Evolutionary conservation across 23 tunicate genomes (phyloP).

Genomic region (Ascidia mentula): DNA sequence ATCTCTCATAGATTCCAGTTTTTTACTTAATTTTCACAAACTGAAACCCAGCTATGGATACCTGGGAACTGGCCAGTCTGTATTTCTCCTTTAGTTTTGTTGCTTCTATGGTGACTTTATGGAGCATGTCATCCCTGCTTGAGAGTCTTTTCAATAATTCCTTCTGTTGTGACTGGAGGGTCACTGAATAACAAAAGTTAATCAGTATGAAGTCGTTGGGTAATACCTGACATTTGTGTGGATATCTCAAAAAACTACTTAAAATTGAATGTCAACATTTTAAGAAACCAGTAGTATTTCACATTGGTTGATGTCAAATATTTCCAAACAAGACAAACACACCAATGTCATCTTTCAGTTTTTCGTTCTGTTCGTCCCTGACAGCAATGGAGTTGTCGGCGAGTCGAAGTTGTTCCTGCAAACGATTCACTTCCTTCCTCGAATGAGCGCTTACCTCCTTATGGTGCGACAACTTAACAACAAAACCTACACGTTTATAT

Average conservation of each 20-base stretch:
- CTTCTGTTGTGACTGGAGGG: constrained; percentile 73
- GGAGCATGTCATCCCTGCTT: constrained; percentile 89
- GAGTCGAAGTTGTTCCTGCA: constrained; percentile 46
- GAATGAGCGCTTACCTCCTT: constrained; percentile 41
- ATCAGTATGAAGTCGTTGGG: too few relatives aligned
- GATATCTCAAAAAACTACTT: too few relatives aligned
- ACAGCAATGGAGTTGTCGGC: constrained; percentile 30
- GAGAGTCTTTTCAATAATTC: constrained; percentile 70
- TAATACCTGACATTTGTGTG: too few relatives aligned
- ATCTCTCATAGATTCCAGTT: too few relatives aligned
- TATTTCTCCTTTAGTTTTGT: constrained; percentile 88
- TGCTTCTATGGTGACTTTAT: constrained; percentile 92
- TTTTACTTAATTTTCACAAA: too few relatives aligned
- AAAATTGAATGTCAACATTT: too few relatives aligned
- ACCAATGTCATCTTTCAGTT: constrained; percentile 61
- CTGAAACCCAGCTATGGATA: too few relatives aligned
- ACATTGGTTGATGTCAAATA: too few relatives aligned
- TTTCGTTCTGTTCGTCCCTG: constrained; percentile 42
- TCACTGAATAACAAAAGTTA: constrained; percentile 17
- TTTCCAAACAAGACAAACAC: too few relatives aligned
- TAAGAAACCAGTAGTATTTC: too few relatives aligned
- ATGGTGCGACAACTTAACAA: constrained; percentile 34
- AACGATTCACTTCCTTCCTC: constrained; percentile 35
- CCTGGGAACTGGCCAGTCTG: constrained; percentile 66
- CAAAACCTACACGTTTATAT: background rate